These are phyloP conservation scores for Cinclus cinclus DNA, from an alignment of 2,113 vertebrate genomes.

Conservation along the genomic window DNA sequence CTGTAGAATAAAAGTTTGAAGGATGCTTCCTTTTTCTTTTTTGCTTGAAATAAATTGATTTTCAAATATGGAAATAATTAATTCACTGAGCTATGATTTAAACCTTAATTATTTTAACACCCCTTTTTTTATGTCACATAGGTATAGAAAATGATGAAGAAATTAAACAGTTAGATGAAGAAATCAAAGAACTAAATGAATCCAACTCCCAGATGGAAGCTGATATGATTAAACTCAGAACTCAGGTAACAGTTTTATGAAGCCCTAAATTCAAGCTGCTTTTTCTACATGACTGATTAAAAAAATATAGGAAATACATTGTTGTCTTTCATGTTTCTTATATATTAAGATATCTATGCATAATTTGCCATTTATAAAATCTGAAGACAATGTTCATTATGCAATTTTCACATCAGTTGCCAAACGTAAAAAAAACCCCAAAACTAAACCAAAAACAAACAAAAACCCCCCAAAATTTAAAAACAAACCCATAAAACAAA, in stretches of 20 bases:
- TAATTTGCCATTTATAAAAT: not conserved
- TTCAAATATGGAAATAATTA: constrained; percentile 13
- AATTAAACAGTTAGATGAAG: constrained; percentile 97
- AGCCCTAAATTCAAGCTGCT: constrained; percentile 47
- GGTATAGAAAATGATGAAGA: constrained; percentile 97
- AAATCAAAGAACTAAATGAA: constrained; percentile 98
- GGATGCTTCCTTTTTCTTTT: not conserved
- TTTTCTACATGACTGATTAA: not conserved
- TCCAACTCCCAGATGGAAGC: constrained; percentile 98
- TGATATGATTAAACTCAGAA: constrained; percentile 98
- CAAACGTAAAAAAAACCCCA: not conserved
- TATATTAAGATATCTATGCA: not conserved
- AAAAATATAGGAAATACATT: not conserved
- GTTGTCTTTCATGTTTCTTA: not conserved
- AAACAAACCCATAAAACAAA: no score
- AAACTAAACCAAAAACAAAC: not conserved
- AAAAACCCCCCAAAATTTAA: no score
- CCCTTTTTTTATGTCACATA: constrained; percentile 47
- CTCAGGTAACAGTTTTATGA: constrained; percentile 88
- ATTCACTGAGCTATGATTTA: not conserved
- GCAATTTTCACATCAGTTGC: not conserved
- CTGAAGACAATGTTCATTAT: not conserved
- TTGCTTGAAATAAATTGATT: constrained; percentile 8
- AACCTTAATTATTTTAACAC: constrained; percentile 24
- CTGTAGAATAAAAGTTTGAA: not conserved